Evolutionary conservation across 1,140 invertebrate genomes (phyloP).

Genomic region (Lutraria rhynchaena): DNA sequence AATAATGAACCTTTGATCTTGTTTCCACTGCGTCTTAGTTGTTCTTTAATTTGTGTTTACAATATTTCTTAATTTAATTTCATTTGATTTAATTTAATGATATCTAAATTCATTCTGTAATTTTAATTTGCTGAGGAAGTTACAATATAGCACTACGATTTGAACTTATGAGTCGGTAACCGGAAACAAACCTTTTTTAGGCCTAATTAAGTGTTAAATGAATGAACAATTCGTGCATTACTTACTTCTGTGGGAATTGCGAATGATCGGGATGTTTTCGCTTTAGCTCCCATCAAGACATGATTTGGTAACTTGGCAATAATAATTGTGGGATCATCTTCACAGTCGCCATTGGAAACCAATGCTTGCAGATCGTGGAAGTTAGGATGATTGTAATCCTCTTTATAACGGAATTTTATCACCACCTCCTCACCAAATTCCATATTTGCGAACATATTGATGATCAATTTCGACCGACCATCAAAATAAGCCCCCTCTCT

Average conservation of each 20-base stretch:
- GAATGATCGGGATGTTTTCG: constrained; percentile 20
- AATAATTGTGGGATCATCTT: constrained; percentile 64
- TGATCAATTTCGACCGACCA: constrained; percentile 52
- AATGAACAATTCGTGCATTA: too few species aligned
- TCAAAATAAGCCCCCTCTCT: constrained; percentile 65
- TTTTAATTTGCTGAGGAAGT: neutral
- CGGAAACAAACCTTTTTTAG: neutral
- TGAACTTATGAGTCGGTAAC: neutral
- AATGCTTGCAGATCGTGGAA: constrained; percentile 59
- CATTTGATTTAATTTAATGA: too few species aligned
- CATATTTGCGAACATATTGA: constrained; percentile 68
- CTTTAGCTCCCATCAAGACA: constrained; percentile 47
- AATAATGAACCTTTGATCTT: neutral
- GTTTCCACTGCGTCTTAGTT: too few species aligned
- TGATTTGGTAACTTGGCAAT: constrained; percentile 58
- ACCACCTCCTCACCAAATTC: constrained; percentile 62
- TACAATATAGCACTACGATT: too few species aligned
- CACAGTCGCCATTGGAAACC: constrained; percentile 71
- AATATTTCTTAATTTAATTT: too few species aligned
- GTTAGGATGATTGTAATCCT: constrained; percentile 48
- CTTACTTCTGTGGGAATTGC: constrained; percentile 46
- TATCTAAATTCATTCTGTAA: neutral
- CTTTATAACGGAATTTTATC: constrained; percentile 64
- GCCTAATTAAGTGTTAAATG: too few species aligned
- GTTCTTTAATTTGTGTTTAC: too few species aligned